Evolutionary conservation across 2,888 invertebrate genomes (phyloP).

Genomic region (Eurytoma adleriae): DNA sequence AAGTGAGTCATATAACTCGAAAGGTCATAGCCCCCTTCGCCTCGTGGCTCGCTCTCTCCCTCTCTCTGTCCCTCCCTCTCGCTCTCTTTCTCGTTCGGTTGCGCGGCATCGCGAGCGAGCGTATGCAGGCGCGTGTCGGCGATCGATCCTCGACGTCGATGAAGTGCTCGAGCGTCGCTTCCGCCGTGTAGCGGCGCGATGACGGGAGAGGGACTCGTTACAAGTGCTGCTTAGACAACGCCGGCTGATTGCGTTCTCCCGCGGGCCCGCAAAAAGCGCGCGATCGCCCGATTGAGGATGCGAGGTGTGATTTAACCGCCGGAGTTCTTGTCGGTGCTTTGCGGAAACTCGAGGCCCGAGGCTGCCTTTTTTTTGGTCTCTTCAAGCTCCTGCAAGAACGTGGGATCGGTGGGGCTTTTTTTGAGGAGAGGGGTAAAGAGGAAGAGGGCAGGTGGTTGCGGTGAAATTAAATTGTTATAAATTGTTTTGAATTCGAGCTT

Average conservation of each 20-base stretch:
- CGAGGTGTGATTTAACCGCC: neutral
- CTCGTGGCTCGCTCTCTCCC: neutral
- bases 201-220: conserved; percentile 24
- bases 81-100: too few relatives aligned
- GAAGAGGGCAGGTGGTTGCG: too few relatives aligned
- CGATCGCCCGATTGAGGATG: conserved; percentile 22
- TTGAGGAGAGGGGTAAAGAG: too few relatives aligned
- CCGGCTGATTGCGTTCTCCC: neutral
- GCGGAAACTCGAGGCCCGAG: too few relatives aligned
- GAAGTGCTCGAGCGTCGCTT: conserved; percentile 39
- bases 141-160: conserved; percentile 47
- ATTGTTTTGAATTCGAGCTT: too few relatives aligned
- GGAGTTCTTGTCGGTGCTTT: too few relatives aligned
- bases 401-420: too few relatives aligned
- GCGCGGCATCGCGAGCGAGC: too few relatives aligned
- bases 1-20: conserved; percentile 60
- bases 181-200: neutral
- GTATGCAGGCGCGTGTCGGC: neutral
- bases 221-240: neutral
- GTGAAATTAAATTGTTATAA: too few relatives aligned
- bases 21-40: conserved; percentile 52
- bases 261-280: conserved; percentile 9
- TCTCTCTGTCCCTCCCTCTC: too few relatives aligned
- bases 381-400: too few relatives aligned
- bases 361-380: too few relatives aligned